Evolutionary conservation across 2,888 invertebrate species (phyloP).

Genomic region (Scaptomyza polygonia): DNA sequence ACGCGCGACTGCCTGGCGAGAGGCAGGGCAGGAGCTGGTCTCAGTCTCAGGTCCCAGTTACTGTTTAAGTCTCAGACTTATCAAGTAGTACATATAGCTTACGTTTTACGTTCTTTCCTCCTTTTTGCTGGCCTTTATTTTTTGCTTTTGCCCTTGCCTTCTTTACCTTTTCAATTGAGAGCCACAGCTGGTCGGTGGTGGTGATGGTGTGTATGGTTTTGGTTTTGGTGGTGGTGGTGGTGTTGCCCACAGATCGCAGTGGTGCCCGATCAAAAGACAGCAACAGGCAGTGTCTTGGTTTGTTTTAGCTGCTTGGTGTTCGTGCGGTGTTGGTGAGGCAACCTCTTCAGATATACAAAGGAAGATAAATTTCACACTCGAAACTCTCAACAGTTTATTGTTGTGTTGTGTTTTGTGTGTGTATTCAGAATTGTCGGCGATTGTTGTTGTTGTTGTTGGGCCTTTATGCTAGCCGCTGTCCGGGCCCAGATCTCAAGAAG

Average conservation of each 20-base stretch:
- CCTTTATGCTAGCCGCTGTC: constrained; percentile 66
- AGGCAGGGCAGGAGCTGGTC: constrained; percentile 63
- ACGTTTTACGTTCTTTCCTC: constrained; percentile 67
- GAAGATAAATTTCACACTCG: constrained; percentile 79
- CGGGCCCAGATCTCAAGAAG: constrained; percentile 30
- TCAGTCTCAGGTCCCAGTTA: constrained; percentile 30
- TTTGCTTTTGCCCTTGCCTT: constrained; percentile 23
- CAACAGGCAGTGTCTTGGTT: constrained; percentile 61
- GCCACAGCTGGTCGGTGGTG: constrained; percentile 58
- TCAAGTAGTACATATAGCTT: constrained; percentile 70
- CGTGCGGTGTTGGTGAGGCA: constrained; percentile 61
- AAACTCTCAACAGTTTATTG: constrained; percentile 27
- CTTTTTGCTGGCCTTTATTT: constrained; percentile 33
- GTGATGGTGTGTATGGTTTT: constrained; percentile 29
- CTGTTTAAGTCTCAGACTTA: constrained; percentile 28
- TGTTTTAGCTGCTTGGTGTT: constrained; percentile 56
- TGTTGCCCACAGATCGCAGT: constrained; percentile 54
- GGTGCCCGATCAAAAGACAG: constrained; percentile 39
- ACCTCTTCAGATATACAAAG: constrained; percentile 81
- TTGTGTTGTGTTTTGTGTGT: constrained; percentile 3
- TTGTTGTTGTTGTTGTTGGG: constrained; percentile 18
- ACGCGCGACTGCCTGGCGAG: constrained; percentile 61
- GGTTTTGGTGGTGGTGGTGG: constrained; percentile 26
- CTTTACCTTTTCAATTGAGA: constrained; percentile 28
- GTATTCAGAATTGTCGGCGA: constrained; percentile 24